Evolutionary conservation across 2,888 invertebrate genomes (phyloP).

Genomic region (Malacosoma neustria): DNA sequence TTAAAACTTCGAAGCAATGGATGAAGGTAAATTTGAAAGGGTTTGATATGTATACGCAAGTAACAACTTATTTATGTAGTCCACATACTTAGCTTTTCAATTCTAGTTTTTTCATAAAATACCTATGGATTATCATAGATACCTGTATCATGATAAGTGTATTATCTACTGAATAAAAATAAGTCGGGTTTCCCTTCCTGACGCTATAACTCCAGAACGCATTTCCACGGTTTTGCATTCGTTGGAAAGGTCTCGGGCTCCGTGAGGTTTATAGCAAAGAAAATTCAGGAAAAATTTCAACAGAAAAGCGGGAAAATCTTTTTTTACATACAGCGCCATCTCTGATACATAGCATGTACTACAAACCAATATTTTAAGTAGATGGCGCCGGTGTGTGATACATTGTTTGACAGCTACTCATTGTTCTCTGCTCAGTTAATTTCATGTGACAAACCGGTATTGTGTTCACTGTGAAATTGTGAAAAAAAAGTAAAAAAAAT

Average conservation of each 20-base stretch:
- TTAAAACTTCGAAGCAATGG: too few relatives aligned
- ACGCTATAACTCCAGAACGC: not conserved
- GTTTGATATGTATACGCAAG: too few relatives aligned
- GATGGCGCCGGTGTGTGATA: constrained; percentile 1
- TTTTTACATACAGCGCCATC: constrained; percentile 7
- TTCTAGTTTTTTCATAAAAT: too few relatives aligned
- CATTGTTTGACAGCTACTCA: constrained; percentile 1
- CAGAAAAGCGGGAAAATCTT: constrained; percentile 4
- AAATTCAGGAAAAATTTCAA: constrained; percentile 6
- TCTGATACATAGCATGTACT: constrained; percentile 17
- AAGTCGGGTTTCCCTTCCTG: too few relatives aligned
- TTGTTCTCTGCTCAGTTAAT: constrained; percentile 12
- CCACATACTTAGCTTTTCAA: too few relatives aligned
- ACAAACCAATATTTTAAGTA: constrained; percentile 11
- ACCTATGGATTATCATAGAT: too few relatives aligned
- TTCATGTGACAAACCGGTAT: constrained; percentile 12
- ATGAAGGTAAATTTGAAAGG: too few relatives aligned
- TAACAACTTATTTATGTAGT: too few relatives aligned
- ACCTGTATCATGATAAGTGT: too few relatives aligned
- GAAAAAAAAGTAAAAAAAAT: constrained; percentile 5
- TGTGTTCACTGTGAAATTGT: constrained; percentile 12
- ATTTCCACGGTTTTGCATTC: constrained; percentile 17
- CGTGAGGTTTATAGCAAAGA: constrained; percentile 13
- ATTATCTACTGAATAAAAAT: too few relatives aligned
- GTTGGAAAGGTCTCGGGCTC: constrained; percentile 20